A percentile compares a stretch with the other conserved stretches of the same genome.
Evolutionary conservation across 2,888 invertebrate species (phyloP).

Genomic region (Drosophila acutilabella): DNA sequence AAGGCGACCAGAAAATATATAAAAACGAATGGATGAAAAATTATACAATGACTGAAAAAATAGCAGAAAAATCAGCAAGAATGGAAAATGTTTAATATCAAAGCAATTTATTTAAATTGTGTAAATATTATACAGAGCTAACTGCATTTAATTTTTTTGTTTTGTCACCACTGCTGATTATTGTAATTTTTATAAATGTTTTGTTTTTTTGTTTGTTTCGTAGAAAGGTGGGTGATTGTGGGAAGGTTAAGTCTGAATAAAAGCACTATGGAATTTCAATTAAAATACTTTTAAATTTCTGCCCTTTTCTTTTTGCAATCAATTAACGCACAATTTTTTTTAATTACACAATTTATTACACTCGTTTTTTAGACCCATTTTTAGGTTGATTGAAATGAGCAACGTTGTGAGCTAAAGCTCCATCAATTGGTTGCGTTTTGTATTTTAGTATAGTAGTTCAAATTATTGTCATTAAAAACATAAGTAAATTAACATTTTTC

Average conservation of each 20-base stretch:
- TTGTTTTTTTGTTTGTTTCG: background rate
- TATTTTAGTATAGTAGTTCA: constrained; percentile 43
- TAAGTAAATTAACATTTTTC: constrained; percentile 65
- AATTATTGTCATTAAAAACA: constrained; percentile 33
- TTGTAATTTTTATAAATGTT: constrained; percentile 53
- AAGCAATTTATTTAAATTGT: constrained; percentile 60
- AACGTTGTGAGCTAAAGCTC: too few species aligned
- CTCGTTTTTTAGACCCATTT: constrained; percentile 18
- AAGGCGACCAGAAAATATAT: constrained; percentile 2
- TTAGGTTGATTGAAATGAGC: constrained; percentile 34
- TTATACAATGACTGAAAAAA: constrained; percentile 23
- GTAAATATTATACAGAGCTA: constrained; percentile 61
- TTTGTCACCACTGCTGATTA: constrained; percentile 33
- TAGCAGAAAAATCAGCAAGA: background rate
- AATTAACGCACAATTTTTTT: constrained; percentile 52
- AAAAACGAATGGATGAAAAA: constrained; percentile 18
- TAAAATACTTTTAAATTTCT: constrained; percentile 46
- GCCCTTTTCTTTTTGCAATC: constrained; percentile 32
- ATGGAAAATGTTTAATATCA: constrained; percentile 19
- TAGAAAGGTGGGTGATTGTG: too few species aligned
- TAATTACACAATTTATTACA: constrained; percentile 47
- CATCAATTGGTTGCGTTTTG: constrained; percentile 14
- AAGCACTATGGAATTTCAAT: constrained; percentile 53
- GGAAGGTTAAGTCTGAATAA: constrained; percentile 35
- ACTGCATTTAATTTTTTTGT: constrained; percentile 29